Conservation (phyloP, 2,888 invertebrate species). For the Lymantria monacha region DNA sequence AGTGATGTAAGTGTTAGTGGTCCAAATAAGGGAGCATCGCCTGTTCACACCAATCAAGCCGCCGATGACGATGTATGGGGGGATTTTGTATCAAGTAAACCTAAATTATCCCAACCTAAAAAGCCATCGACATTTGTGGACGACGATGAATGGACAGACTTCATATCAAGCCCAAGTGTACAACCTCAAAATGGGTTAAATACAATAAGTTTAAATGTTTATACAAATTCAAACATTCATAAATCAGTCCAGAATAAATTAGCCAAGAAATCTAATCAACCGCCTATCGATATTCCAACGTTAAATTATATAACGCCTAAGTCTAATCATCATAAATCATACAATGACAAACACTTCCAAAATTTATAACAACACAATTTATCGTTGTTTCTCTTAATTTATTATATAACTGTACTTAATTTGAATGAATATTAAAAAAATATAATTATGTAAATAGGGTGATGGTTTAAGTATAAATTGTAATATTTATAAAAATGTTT, state of each 20-base stretch:
- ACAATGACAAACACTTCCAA: slow-evolving; percentile 74
- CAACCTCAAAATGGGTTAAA: slow-evolving; percentile 72
- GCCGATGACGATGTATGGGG: slow-evolving; percentile 83
- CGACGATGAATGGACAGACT: slow-evolving; percentile 78
- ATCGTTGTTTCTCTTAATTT: slow-evolving; percentile 37
- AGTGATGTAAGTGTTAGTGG: slow-evolving; percentile 55
- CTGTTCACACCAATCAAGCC: slow-evolving; percentile 54
- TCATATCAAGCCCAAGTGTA: slow-evolving; percentile 70
- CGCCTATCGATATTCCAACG: slow-evolving; percentile 65
- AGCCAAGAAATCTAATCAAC: slow-evolving; percentile 51
- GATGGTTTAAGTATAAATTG: slow-evolving; percentile 50
- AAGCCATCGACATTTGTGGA: slow-evolving; percentile 55
- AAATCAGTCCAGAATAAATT: slow-evolving; percentile 53
- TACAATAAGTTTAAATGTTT: slow-evolving; percentile 74
- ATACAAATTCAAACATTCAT: slow-evolving; percentile 67
- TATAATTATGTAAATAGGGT: slow-evolving; percentile 60
- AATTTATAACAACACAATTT: slow-evolving; percentile 74
- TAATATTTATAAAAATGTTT: slow-evolving; percentile 35
- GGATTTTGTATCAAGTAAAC: slow-evolving; percentile 81
- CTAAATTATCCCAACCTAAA: slow-evolving; percentile 52
- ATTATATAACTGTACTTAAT: slow-evolving; percentile 59
- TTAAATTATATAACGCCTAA: slow-evolving; percentile 76
- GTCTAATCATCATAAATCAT: slow-evolving; percentile 54
- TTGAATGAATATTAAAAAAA: slow-evolving; percentile 31
- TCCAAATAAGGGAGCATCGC: slow-evolving; percentile 60